Evolutionary conservation across 2,888 invertebrate species (phyloP).

Genomic region (Cephus rjabovi): DNA sequence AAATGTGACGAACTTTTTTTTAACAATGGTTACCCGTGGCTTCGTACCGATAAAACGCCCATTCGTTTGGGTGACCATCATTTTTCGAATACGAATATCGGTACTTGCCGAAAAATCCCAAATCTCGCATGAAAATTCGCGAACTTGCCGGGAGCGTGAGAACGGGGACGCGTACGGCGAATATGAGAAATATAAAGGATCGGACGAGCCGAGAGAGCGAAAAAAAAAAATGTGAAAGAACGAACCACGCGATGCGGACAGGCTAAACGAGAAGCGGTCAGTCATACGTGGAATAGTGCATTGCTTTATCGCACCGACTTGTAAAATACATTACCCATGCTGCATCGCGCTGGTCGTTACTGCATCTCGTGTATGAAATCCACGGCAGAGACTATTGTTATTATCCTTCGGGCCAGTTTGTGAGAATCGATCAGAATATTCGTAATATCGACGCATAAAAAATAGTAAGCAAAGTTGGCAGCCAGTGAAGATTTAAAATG

Average conservation of each 20-base stretch:
- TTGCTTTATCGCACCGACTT: slow-evolving; percentile 32
- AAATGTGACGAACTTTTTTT: background rate
- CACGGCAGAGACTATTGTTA: background rate
- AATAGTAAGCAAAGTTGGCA: background rate
- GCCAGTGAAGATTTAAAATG: no score
- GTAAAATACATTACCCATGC: slow-evolving; percentile 36
- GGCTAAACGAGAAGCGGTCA: background rate
- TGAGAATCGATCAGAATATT: background rate
- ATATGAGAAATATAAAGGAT: background rate
- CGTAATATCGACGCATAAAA: background rate
- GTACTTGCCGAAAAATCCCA: background rate
- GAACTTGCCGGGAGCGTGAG: background rate
- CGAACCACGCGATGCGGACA: background rate
- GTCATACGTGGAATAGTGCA: slow-evolving; percentile 27
- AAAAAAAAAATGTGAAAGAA: background rate
- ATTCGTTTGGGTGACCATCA: background rate
- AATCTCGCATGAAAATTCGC: background rate
- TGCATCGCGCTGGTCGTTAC: background rate
- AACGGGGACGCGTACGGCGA: background rate
- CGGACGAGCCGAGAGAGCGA: background rate
- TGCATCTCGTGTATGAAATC: background rate
- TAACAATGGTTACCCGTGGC: background rate
- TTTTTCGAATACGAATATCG: background rate
- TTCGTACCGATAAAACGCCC: background rate
- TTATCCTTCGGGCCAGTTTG: background rate